Percentiles rank a stretch among this genome's conserved stretches.
Evolutionary conservation across 1,140 invertebrate genomes (phyloP).

Genomic region (Cydia fagiglandana): DNA sequence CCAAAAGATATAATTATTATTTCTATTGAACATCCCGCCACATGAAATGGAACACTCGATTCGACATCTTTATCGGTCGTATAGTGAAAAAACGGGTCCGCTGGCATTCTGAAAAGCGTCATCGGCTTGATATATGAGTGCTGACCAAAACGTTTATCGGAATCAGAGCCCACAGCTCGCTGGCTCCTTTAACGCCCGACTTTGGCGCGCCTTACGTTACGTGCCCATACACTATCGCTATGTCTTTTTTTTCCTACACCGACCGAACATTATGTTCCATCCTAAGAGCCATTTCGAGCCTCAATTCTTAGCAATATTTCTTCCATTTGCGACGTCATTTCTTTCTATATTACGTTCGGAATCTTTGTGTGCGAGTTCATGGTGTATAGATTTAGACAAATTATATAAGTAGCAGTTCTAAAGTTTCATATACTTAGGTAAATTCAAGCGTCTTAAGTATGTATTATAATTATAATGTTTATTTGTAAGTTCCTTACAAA

Average conservation of each 20-base stretch:
- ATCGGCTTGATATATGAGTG: conserved; percentile 61
- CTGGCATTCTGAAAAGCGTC: conserved; percentile 51
- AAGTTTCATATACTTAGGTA: neutral
- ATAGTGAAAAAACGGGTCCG: conserved; percentile 47
- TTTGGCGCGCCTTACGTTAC: conserved; percentile 43
- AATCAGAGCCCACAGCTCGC: conserved; percentile 61
- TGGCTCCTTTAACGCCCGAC: conserved; percentile 55
- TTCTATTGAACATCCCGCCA: conserved; percentile 33
- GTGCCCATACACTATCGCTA: conserved; percentile 53
- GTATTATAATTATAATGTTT: neutral
- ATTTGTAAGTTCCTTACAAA: conserved; percentile 25
- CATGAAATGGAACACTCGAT: conserved; percentile 37
- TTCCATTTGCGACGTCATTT: conserved; percentile 66
- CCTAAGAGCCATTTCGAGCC: conserved; percentile 56
- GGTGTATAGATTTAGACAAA: neutral
- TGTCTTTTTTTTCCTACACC: conserved; percentile 60
- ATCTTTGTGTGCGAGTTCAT: conserved; percentile 35
- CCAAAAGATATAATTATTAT: conserved; percentile 24
- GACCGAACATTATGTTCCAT: conserved; percentile 55
- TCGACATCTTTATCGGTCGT: conserved; percentile 52
- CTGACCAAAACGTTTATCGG: conserved; percentile 69
- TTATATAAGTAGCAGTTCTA: neutral
- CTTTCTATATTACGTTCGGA: conserved; percentile 53
- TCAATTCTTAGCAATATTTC: conserved; percentile 60
- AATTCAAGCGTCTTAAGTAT: too few species aligned